Percentiles rank a stretch among this genome's conserved stretches.
phyloP scores from a whole-genome alignment of 2,797 vertebrate species.

The Ataeniobius toweri region DNA sequence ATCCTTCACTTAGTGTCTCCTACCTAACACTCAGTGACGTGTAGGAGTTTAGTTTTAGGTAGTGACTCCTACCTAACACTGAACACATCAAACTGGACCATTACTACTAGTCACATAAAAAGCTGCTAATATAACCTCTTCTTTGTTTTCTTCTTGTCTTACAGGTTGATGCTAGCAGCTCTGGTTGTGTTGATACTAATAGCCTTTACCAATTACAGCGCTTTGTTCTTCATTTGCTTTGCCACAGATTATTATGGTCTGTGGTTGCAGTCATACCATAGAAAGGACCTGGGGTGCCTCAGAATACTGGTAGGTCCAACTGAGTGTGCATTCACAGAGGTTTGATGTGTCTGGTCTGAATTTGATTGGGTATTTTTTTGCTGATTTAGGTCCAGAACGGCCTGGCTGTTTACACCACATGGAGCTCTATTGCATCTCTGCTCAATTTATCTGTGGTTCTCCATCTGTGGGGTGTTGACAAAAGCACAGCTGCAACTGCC shows the following conservation, averaged over 20 bases:
- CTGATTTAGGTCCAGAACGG: constrained; percentile 84
- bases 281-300: constrained; percentile 64
- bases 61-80: too few species aligned
- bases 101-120: neutral
- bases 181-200: constrained; percentile 67
- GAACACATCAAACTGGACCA: too few species aligned
- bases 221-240: constrained; percentile 72
- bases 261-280: constrained; percentile 66
- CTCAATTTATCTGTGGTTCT: constrained; percentile 84
- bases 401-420: constrained; percentile 82
- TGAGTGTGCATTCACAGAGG: too few species aligned
- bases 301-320: constrained; percentile 54
- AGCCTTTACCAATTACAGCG: constrained; percentile 58
- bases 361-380: neutral
- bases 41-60: too few species aligned
- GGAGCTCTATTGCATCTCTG: constrained; percentile 84
- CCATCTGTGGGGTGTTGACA: constrained; percentile 72
- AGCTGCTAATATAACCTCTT: neutral
- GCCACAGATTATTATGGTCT: constrained; percentile 68
- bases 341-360: neutral
- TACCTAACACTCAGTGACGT: too few species aligned
- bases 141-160: constrained; percentile 12
- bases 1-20: too few species aligned
- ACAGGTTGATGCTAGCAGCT: constrained; percentile 56
- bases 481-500: constrained; percentile 69